A percentile compares a stretch with the other conserved stretches of the same genome.
These are phyloP conservation scores for Pterophyllum scalare DNA, from an alignment of 2,113 vertebrate genomes.

Conservation along the genomic window DNA sequence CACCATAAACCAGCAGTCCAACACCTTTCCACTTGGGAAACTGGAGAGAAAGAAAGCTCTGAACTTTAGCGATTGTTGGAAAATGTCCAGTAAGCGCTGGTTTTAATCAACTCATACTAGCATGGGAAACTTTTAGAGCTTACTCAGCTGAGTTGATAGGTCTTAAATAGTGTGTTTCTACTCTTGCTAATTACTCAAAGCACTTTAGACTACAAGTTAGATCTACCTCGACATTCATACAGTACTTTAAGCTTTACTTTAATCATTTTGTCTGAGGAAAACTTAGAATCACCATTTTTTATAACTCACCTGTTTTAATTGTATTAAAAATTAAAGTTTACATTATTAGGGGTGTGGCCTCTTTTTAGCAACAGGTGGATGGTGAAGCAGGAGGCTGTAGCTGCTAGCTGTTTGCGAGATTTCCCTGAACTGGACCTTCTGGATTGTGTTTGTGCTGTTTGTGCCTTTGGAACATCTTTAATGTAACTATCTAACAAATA, in stretches of 20 bases:
- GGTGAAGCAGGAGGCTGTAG: too few species aligned
- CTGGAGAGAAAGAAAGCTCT: conserved; percentile 71
- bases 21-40: conserved; percentile 86
- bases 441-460: too few species aligned
- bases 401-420: too few species aligned
- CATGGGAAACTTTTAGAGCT: background rate
- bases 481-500: too few species aligned
- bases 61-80: background rate
- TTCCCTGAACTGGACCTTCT: too few species aligned
- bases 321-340: too few species aligned
- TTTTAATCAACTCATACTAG: background rate
- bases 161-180: background rate
- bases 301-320: background rate
- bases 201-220: background rate
- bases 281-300: background rate
- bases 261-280: background rate
- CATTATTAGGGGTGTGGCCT: too few species aligned
- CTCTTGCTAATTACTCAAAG: background rate
- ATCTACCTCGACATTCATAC: background rate
- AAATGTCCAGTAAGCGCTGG: background rate
- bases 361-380: too few species aligned
- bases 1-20: conserved; percentile 94
- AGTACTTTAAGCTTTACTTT: background rate
- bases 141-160: background rate
- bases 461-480: too few species aligned